A percentile compares a stretch with the other conserved stretches of the same genome.
Conservation (phyloP, 1,140 invertebrate species). For the Odontomachus brunneus region DNA sequence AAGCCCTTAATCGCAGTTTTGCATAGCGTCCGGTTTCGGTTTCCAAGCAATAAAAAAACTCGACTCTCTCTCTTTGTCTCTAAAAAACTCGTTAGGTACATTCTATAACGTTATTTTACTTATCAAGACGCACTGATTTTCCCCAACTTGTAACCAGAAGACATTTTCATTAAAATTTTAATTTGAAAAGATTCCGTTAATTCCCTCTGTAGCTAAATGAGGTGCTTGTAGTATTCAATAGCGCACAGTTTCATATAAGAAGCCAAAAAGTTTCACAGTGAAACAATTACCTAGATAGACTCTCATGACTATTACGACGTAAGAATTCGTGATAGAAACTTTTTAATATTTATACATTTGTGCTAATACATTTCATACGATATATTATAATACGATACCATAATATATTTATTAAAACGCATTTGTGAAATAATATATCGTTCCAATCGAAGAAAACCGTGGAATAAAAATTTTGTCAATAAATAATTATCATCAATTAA, state of each 20-base stretch:
- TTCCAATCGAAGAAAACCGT: too few species aligned
- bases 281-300: too few species aligned
- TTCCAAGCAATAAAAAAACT: conserved; percentile 44
- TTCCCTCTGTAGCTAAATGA: not conserved
- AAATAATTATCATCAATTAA: too few species aligned
- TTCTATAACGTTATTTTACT: conserved; percentile 8
- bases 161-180: conserved; percentile 1
- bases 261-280: not conserved
- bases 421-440: too few species aligned
- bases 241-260: not conserved
- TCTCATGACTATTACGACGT: too few species aligned
- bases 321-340: too few species aligned
- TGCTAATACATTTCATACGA: too few species aligned
- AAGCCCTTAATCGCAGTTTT: conserved; percentile 47
- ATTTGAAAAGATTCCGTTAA: conserved; percentile 2
- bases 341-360: too few species aligned
- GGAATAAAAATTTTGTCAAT: too few species aligned
- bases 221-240: not conserved
- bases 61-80: too few species aligned
- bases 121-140: not conserved
- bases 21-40: conserved; percentile 32
- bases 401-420: too few species aligned
- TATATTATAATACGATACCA: too few species aligned
- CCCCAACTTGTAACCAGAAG: not conserved
- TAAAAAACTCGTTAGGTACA: conserved; percentile 32